A percentile compares a stretch with the other conserved stretches of the same genome.
Evolutionary conservation across 2,113 vertebrate species (phyloP).

Genomic region (Psettodes erumei): DNA sequence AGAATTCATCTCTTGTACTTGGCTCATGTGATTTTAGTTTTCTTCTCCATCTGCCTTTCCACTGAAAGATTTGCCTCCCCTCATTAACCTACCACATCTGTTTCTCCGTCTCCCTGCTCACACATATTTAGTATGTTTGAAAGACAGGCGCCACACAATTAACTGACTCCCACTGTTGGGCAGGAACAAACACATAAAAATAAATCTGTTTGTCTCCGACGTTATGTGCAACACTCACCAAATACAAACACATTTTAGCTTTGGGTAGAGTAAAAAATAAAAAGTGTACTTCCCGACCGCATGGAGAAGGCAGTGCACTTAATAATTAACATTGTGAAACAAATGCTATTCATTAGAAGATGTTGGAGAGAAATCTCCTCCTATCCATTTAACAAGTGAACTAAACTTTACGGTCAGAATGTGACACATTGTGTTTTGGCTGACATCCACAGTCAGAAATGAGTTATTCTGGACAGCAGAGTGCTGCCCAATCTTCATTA

Average conservation of each 20-base stretch:
- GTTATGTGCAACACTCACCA: constrained; percentile 3
- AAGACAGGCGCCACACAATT: constrained; percentile 14
- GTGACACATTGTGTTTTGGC: constrained; percentile 48
- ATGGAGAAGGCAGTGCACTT: constrained; percentile 16
- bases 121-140: constrained; percentile 28
- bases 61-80: constrained; percentile 33
- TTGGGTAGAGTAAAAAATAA: constrained; percentile 3
- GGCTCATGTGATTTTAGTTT: constrained; percentile 8
- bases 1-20: not conserved
- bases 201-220: constrained; percentile 1
- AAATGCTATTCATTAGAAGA: constrained; percentile 58
- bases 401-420: constrained; percentile 45
- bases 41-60: constrained; percentile 34
- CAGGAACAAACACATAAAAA: constrained; percentile 32
- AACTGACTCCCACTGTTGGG: constrained; percentile 10
- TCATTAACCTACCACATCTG: constrained; percentile 67
- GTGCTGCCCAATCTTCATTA: constrained; percentile 61
- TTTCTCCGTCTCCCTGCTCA: constrained; percentile 15
- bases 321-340: constrained; percentile 44
- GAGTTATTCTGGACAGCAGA: constrained; percentile 60
- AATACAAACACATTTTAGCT: constrained; percentile 8
- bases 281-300: not conserved
- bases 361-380: constrained; percentile 35
- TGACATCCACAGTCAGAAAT: constrained; percentile 46
- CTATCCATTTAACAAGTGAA: constrained; percentile 32